Evolutionary conservation across 30 jellyfish, hydroid and myxozoan genomes (phyloP).

Genomic region (Mastigias papua): DNA sequence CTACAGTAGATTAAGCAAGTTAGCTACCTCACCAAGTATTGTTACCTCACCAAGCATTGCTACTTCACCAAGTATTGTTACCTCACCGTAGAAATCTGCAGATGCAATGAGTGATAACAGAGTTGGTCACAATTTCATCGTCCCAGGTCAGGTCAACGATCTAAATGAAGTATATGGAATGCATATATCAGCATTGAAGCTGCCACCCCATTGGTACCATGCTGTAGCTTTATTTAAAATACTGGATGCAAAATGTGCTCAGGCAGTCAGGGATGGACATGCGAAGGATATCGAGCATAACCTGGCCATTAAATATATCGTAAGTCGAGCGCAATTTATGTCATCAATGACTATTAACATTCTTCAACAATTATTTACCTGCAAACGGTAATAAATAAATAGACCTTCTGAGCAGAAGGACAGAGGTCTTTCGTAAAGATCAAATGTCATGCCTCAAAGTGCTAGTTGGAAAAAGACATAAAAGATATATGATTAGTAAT

Average conservation of each 20-base stretch:
- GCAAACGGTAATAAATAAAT: too few species aligned
- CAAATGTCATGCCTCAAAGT: too few species aligned
- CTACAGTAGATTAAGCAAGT: too few species aligned
- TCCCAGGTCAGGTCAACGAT: constrained; percentile 55
- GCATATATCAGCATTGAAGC: constrained; percentile 72
- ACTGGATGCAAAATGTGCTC: constrained; percentile 43
- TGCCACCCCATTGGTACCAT: constrained; percentile 76
- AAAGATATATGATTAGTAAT: too few species aligned
- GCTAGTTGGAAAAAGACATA: too few species aligned
- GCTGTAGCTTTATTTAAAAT: constrained; percentile 48
- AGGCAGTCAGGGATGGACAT: constrained; percentile 34
- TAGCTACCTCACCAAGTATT: too few species aligned
- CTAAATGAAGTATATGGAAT: constrained; percentile 43
- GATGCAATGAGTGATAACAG: constrained; percentile 53
- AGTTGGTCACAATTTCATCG: constrained; percentile 69
- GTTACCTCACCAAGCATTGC: too few species aligned
- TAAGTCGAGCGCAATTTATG: not conserved
- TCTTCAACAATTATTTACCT: too few species aligned
- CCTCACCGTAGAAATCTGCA: constrained; percentile 27
- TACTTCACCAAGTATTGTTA: too few species aligned
- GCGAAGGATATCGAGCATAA: constrained; percentile 17
- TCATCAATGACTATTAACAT: too few species aligned
- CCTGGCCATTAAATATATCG: constrained; percentile 50
- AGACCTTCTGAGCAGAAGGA: too few species aligned
- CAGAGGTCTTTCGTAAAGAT: too few species aligned